These are phyloP conservation scores for Actias luna DNA, from an alignment of 2,888 invertebrate genomes.

Conservation along the genomic window DNA sequence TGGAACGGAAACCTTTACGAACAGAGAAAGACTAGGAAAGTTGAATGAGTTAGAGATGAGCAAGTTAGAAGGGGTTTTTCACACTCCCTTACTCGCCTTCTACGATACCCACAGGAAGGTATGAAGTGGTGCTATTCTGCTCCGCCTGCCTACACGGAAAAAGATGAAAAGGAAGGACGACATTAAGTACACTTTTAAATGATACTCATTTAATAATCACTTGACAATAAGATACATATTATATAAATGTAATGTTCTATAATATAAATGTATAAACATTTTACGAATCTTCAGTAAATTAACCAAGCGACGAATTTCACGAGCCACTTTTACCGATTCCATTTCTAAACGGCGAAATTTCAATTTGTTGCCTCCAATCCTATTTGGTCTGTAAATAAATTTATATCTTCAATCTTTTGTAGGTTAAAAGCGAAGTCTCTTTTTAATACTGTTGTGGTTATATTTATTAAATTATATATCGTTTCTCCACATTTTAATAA, in stretches of 20 bases:
- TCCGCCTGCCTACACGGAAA: no score
- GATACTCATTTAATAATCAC: no score
- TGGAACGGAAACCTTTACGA: no score
- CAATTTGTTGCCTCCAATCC: slow-evolving; percentile 4
- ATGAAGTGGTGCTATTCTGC: no score
- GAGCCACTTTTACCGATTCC: slow-evolving; percentile 3
- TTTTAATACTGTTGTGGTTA: not conserved
- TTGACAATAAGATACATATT: no score
- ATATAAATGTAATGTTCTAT: not conserved
- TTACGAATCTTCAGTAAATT: not conserved
- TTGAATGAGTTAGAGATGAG: no score
- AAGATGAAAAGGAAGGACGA: no score
- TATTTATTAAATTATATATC: not conserved
- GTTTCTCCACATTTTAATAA: not conserved
- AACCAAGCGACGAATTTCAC: slow-evolving; percentile 1
- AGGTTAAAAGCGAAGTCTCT: not conserved
- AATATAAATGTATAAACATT: not conserved
- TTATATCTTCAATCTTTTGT: slow-evolving; percentile 1
- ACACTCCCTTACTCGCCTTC: no score
- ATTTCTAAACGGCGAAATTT: slow-evolving; percentile 3
- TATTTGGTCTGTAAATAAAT: slow-evolving; percentile 8
- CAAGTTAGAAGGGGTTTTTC: no score
- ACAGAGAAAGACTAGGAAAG: no score
- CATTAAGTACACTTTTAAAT: no score
- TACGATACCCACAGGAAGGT: no score